Conservation (phyloP, 2,888 invertebrate species). For the Drosophila engyochracea region DNA sequence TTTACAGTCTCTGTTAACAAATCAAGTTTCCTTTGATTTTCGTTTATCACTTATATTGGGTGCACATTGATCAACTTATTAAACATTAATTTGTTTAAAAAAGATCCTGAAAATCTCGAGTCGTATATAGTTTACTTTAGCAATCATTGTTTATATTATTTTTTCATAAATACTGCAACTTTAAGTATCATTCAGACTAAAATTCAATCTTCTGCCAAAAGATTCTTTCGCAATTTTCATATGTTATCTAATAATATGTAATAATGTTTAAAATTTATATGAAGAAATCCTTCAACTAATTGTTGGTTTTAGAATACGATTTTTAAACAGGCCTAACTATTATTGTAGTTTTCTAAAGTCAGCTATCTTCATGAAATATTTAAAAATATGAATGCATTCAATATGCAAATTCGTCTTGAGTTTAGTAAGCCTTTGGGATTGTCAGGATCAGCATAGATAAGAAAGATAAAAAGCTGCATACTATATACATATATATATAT, state of each 20-base stretch:
- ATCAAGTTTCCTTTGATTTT: background rate
- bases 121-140: background rate
- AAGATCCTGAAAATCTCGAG: background rate
- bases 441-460: background rate
- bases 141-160: background rate
- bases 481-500: background rate
- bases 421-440: background rate
- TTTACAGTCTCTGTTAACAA: background rate
- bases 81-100: background rate
- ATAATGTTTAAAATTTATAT: background rate
- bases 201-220: background rate
- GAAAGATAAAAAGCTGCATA: background rate
- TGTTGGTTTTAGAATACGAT: background rate
- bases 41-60: no score
- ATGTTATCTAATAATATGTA: background rate
- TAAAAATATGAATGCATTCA: background rate
- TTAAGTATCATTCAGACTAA: background rate
- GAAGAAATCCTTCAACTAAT: background rate
- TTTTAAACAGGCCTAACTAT: background rate
- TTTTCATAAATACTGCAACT: background rate
- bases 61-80: background rate
- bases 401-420: background rate
- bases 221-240: background rate
- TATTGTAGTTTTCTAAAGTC: background rate
- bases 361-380: background rate